Percentiles rank a stretch among this genome's conserved stretches.
phyloP scores from a whole-genome alignment of 2,113 vertebrate species.

The Australoheros scitulus region DNA sequence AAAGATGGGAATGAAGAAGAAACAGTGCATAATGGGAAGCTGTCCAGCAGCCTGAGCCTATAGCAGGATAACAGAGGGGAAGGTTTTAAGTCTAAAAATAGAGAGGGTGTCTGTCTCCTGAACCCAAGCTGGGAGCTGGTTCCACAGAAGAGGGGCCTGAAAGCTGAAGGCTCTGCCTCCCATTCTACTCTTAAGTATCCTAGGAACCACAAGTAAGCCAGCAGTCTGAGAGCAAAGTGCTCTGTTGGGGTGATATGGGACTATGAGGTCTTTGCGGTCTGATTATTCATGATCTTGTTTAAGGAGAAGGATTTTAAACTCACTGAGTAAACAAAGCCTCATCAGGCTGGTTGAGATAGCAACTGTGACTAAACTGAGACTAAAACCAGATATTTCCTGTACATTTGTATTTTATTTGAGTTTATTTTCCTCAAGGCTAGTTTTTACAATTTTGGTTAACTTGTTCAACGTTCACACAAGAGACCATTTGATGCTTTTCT shows the following conservation, averaged over 20 bases:
- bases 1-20: rapidly evolving
- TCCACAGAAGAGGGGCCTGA: neutral
- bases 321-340: neutral
- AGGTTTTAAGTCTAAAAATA: neutral
- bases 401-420: neutral
- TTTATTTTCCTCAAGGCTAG: too few species aligned
- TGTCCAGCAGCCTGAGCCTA: neutral
- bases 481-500: neutral
- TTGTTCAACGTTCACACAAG: neutral
- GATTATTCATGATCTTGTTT: rapidly evolving
- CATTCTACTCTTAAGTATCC: neutral
- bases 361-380: neutral
- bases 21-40: neutral
- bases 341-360: neutral
- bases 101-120: too few species aligned
- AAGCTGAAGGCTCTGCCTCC: rapidly evolving
- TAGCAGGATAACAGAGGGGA: neutral
- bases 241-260: neutral
- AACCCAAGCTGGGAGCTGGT: too few species aligned
- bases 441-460: neutral
- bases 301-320: neutral
- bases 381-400: neutral
- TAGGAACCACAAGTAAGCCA: neutral
- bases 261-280: neutral
- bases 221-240: neutral